Evolutionary conservation across 2,113 vertebrate genomes (phyloP).

Genomic region (Pterophyllum scalare): DNA sequence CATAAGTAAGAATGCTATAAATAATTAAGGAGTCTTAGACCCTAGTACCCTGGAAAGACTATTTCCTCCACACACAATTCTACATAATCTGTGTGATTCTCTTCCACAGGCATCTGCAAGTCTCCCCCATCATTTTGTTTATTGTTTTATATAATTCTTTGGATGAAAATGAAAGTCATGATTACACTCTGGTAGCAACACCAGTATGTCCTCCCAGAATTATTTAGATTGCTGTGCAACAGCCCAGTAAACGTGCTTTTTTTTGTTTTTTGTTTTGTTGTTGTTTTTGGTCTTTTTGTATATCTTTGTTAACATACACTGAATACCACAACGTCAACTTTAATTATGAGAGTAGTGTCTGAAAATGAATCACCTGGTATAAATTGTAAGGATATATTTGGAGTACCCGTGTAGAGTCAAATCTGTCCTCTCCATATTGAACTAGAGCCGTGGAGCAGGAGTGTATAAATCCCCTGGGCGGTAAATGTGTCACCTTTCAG

Average conservation of each 20-base stretch:
- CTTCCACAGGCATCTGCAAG: slow-evolving; percentile 19
- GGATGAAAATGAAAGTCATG: slow-evolving; percentile 38
- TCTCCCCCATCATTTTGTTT: slow-evolving; percentile 20
- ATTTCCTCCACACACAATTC: slow-evolving; percentile 32
- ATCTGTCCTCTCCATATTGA: slow-evolving; percentile 78
- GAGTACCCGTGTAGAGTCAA: slow-evolving; percentile 68
- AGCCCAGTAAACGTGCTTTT: background rate
- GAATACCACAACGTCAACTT: slow-evolving; percentile 51
- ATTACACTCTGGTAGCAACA: background rate
- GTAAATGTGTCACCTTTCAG: slow-evolving; percentile 85
- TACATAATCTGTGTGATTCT: slow-evolving; percentile 40
- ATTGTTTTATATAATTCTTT: slow-evolving; percentile 30
- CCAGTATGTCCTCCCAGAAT: background rate
- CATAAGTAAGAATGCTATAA: slow-evolving; percentile 81
- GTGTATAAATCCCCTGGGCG: slow-evolving; percentile 83
- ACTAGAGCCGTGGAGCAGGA: slow-evolving; percentile 74
- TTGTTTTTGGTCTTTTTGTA: background rate
- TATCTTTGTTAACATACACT: slow-evolving; percentile 29
- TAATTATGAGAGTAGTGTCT: slow-evolving; percentile 64
- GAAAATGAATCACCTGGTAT: slow-evolving; percentile 59
- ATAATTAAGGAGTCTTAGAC: slow-evolving; percentile 76
- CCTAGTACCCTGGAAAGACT: slow-evolving; percentile 30
- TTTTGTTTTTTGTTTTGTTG: too few relatives aligned
- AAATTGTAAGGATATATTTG: slow-evolving; percentile 73
- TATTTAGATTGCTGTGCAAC: slow-evolving; percentile 7